Percentiles rank a stretch among this genome's conserved stretches.
These are phyloP conservation scores for Echiichthys vipera DNA, from an alignment of 2,797 vertebrate genomes.

Conservation along the genomic window DNA sequence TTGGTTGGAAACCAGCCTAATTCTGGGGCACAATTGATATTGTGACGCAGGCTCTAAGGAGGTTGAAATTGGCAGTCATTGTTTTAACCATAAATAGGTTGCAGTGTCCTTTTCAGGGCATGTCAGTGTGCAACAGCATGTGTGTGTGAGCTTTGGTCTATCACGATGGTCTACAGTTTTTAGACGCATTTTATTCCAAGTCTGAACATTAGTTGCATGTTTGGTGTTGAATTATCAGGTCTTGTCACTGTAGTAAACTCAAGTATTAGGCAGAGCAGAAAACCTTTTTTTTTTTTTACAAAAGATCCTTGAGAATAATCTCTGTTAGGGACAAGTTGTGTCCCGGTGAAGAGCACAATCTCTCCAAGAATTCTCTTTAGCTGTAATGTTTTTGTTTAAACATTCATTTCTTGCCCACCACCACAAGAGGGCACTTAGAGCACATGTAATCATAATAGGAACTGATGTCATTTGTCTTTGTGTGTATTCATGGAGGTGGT, in stretches of 20 bases:
- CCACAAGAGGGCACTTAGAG: conserved; percentile 77
- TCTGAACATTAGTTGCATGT: conserved; percentile 86
- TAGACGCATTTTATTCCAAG: conserved; percentile 88
- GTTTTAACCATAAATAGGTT: conserved; percentile 41
- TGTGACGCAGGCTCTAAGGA: conserved; percentile 47
- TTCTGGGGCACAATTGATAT: conserved; percentile 65
- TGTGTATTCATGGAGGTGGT: conserved; percentile 8
- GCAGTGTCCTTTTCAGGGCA: conserved; percentile 37
- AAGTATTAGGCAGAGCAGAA: background rate
- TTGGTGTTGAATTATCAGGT: background rate
- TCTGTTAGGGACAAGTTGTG: background rate
- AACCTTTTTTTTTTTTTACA: background rate
- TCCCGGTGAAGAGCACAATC: conserved; percentile 5
- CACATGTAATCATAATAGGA: conserved; percentile 38
- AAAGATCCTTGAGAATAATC: conserved; percentile 1
- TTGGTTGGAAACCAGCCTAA: conserved; percentile 65
- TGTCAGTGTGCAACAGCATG: conserved; percentile 18
- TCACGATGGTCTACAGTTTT: conserved; percentile 71
- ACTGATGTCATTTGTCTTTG: conserved; percentile 36
- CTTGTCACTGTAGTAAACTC: background rate
- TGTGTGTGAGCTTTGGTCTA: conserved; percentile 13
- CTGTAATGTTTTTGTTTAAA: conserved; percentile 37
- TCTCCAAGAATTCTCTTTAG: background rate
- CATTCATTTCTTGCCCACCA: conserved; percentile 25
- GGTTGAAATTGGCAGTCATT: conserved; percentile 42